Conservation (phyloP, 53 echinoderm and acorn worm species). For the Glandiceps talaboti region DNA sequence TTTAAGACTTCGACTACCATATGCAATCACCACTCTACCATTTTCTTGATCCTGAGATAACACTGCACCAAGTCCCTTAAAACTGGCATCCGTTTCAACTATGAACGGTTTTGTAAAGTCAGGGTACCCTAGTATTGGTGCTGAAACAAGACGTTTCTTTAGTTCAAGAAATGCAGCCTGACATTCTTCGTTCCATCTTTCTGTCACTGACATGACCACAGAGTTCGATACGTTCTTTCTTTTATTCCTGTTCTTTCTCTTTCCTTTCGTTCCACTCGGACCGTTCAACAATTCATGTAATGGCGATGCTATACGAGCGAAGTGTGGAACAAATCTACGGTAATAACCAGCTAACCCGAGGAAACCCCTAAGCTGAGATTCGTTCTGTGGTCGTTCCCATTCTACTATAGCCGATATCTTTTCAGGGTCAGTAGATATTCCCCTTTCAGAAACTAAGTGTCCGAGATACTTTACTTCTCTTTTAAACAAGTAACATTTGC, state of each 20-base stretch:
- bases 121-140: slow-evolving; percentile 45
- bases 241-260: neutral
- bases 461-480: no score
- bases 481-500: no score
- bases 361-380: slow-evolving; percentile 23
- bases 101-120: slow-evolving; percentile 27
- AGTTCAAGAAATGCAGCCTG: slow-evolving; percentile 3
- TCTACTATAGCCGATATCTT: slow-evolving; percentile 14
- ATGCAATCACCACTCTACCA: slow-evolving; percentile 22
- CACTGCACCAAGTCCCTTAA: no score
- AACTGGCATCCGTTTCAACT: slow-evolving; percentile 43
- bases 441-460: slow-evolving; percentile 30
- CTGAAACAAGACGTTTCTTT: slow-evolving; percentile 22
- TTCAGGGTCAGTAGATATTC: slow-evolving; percentile 29
- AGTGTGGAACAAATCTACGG: no score
- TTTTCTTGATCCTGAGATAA: slow-evolving; percentile 24
- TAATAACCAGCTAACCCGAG: slow-evolving; percentile 37
- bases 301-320: no score
- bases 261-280: slow-evolving; percentile 11
- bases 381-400: slow-evolving; percentile 19
- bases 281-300: slow-evolving; percentile 19
- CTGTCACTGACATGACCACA: neutral
- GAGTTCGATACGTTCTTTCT: neutral
- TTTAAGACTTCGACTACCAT: slow-evolving; percentile 22
- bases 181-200: neutral